Evolutionary conservation across 2,888 invertebrate species (phyloP), one percentile per base, ranked within the genome.

Genomic region (Zele albiditarsus): DNA sequence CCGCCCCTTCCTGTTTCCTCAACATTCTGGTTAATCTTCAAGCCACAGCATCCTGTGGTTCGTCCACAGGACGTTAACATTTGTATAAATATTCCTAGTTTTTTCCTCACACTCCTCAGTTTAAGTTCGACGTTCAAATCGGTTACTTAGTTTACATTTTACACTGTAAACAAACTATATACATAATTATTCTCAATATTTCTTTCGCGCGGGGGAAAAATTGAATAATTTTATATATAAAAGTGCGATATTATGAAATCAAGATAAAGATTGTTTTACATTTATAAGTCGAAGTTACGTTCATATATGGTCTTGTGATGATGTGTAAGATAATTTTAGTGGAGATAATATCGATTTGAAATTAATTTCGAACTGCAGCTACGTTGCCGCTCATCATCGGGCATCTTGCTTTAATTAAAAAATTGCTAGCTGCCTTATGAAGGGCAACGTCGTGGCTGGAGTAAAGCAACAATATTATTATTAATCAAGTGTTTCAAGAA

Each of bases 341-440:
- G 53, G 5, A 23, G n/a, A 20, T 53, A n/a, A 20, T 53, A 53
- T 53, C 38, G 12, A 53, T 53, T 33, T 5, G 33, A 67, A 23
- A 60, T 60, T 27, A 60, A n/a, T 23, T 31, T 33, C 27, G 33
- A 33, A 14, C 49, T 82, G 81, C 83, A 84, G 83, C 84, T 86
- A 89, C 90, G 85, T 78, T 87, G 88, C 89, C 89, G 91, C 90
- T 90, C 90, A 85, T 91, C 90, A 90, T 88, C 82, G 86, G 91
- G 90, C 89, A 88, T 87, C 89, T 90, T 87, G 90, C 90, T 86
- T 87, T 78, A 77, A 74, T 81, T 83, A 75, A 72, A 72, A 78
- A 68, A 84, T 87, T 81, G 90, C 90, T 84, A 91, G 91, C 91
- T 91, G 91, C 91, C 91, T 89, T 87, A 87, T 90, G 90, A 91